Evolutionary conservation across 2,888 invertebrate species (phyloP).

Genomic region (Drosophila anomalata): DNA sequence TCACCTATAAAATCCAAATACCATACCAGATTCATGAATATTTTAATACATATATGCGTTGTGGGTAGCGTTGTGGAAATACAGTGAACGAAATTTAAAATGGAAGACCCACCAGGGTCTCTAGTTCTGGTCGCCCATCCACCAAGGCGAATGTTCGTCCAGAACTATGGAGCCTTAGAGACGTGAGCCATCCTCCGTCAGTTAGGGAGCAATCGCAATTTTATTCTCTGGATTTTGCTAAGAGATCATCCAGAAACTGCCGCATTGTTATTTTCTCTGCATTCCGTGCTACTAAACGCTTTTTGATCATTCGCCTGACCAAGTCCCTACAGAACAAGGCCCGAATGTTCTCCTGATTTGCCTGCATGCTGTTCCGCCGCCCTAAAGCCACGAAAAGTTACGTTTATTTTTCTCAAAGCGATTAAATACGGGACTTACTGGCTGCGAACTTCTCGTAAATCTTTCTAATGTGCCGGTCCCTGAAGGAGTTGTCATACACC

Average conservation of each 20-base stretch:
- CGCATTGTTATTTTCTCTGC: background rate
- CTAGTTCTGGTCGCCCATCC: background rate
- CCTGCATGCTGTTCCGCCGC: constrained; percentile 2
- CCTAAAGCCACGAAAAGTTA: background rate
- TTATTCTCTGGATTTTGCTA: background rate
- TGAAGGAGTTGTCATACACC: constrained; percentile 3
- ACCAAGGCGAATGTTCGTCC: background rate
- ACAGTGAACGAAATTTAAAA: background rate
- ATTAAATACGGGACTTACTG: constrained; percentile 1
- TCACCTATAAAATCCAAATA: background rate
- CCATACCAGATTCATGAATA: background rate
- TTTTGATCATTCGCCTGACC: background rate
- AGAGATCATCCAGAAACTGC: constrained; percentile 1
- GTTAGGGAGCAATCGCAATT: constrained; percentile 8
- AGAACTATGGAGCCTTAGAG: constrained; percentile 9
- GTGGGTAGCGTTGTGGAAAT: background rate
- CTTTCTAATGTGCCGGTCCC: constrained; percentile 2
- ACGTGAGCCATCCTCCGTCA: background rate
- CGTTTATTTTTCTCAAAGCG: background rate
- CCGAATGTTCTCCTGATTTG: background rate
- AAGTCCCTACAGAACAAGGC: constrained; percentile 10
- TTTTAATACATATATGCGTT: background rate
- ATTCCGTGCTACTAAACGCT: background rate
- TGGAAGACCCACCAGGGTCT: background rate
- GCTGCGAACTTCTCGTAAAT: background rate